Base-by-base conservation (phyloP, 2,888 invertebrate genomes). In the Oasisia sp. region DNA sequence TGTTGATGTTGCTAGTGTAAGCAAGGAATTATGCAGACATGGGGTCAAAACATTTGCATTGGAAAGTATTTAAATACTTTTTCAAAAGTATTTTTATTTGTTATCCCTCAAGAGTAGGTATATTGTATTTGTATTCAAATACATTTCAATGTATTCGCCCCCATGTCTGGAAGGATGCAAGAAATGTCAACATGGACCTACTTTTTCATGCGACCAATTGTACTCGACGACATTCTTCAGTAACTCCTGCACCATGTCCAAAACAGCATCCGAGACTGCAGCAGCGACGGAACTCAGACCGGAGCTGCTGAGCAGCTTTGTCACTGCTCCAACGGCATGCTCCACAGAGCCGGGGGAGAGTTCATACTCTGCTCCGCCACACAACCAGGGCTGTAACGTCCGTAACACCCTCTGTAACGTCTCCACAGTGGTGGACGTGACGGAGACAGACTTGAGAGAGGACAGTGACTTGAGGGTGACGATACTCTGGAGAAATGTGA, bases 221-320 rank as follows among this genome's bases (percentile, higher is more conserved):
- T 74, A 74, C n/a, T 74, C 74, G 74, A n/a, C 74, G 27, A 74
- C 74, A n/a, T 74, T 74, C 74, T 74, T 74, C n/a, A 74, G 74
- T 74, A 74, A 19, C 27, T 74, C 27, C 74, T 19, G 19, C 74
- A 74, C 74, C 74, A 74, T 74, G 19, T 74, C 74, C 74, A 74
- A 74, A 7, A n/a, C 74, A 74, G 74, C 74, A 74, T 74, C 74
- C 7, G 74, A 74, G 27, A 27, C 74, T 7, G 74, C 74, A 19
- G 19, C 74, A 7, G 74, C n/a, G 7, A 74, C n/a, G 1, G 74
- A 74, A 19, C 27, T 74, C 74, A 74, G n/a, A 74, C 74, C 74
- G 27, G 74, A 27, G 74, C 74, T 74, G 74, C 27, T 74, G 7
- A 74, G 74, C 74, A 74, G 27, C 74, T 19, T 74, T 7, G 74